Conservation (phyloP, 2,113 vertebrate genomes). For the Phainopepla nitens region DNA sequence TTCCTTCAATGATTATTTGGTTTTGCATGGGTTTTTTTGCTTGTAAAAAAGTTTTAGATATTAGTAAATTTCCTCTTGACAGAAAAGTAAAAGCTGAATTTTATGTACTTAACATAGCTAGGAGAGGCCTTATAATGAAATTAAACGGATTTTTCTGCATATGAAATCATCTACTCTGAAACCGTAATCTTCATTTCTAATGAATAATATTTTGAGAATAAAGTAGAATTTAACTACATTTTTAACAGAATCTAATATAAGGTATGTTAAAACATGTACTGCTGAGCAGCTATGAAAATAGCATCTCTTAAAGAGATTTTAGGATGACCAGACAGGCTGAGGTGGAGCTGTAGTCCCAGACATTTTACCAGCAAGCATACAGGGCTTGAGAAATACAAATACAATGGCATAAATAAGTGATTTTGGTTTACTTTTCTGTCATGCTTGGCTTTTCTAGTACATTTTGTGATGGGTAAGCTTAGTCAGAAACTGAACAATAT, state of each 20-base stretch:
- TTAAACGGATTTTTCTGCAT: neutral
- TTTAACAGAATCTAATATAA: neutral
- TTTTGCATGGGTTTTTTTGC: accelerated
- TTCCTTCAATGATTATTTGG: neutral
- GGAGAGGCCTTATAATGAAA: neutral
- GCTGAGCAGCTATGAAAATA: neutral
- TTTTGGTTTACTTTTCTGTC: neutral
- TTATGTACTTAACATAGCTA: neutral
- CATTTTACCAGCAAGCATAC: neutral
- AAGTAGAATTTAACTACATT: neutral
- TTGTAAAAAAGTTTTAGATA: neutral
- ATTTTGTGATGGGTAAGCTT: neutral
- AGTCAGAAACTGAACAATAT: neutral
- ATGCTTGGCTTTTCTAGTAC: neutral
- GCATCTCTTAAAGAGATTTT: neutral
- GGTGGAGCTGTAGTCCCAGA: neutral
- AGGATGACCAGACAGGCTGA: neutral
- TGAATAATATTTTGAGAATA: neutral
- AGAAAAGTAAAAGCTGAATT: neutral
- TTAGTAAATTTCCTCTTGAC: neutral
- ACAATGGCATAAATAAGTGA: neutral
- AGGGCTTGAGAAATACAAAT: neutral
- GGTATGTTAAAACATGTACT: neutral
- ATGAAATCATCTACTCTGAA: neutral
- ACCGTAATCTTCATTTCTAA: neutral